Base-by-base conservation (phyloP, 2,797 vertebrate species). In the Aldrovandia affinis region DNA sequence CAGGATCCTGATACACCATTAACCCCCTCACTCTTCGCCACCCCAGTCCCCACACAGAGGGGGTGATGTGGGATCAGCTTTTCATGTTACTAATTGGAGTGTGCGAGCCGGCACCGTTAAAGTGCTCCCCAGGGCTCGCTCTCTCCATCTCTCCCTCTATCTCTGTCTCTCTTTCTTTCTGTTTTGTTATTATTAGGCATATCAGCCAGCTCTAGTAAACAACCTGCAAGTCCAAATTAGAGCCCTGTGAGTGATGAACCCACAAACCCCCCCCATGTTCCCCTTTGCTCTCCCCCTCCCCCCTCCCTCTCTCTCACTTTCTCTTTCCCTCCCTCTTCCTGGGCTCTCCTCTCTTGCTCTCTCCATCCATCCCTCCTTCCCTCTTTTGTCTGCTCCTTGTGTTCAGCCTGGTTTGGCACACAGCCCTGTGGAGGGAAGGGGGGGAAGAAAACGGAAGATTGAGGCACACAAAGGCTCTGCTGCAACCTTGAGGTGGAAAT, bases 401-500 rank as follows among this genome's bases (percentile, higher is more conserved):
- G 81, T 92, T 92, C 88, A 91, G 93, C 86, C 91, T 92, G 92
- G 91, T 94, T 94, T 93, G 90, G 90, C 93, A 92, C 82, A 81
- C 88, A 91, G 90, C 88, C 89, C 89, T 90, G 92, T 91, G 88
- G 90, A 90, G 91, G 94, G 88, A 92, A 30, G 7, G 18, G 63
- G 63, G 73, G 73, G 57, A 91, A 90, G 83, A 91, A 77, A 89
- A 93, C 92, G 91, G 91, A 92, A 93, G 91, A 94, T 90, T 93
- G 93, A 94, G 92, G 92, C 86, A 86, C 92, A 95, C 94, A 95
- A 89, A 89, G 93, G 91, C 91, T 93, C 89, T 78, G 81, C 91
- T 42, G 83, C 90, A 95, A 95, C 94, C 94, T 96, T 95, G 93
- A 95, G 94, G 94, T 94, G 90, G 93, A 95, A 95, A 95, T 95